Percentiles rank a stretch among this genome's conserved stretches.
phyloP scores from a whole-genome alignment of 2,113 vertebrate species.

The Ammodytes marinus region DNA sequence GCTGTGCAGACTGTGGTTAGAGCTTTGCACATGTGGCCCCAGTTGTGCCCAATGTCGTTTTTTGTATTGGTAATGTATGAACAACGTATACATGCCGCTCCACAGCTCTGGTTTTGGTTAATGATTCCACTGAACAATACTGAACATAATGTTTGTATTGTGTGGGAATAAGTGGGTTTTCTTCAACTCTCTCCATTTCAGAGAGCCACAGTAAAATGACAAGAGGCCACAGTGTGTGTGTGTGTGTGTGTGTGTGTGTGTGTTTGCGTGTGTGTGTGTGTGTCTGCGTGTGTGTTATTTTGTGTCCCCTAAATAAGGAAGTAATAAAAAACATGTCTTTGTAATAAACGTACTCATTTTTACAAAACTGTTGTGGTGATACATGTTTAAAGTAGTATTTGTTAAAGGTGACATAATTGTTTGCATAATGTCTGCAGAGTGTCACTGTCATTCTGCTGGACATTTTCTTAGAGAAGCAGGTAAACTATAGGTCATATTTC shows the following conservation, averaged over 20 bases:
- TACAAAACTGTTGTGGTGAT: background rate
- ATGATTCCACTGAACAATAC: background rate
- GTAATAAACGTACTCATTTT: slow-evolving; percentile 11
- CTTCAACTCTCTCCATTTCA: background rate
- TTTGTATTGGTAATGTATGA: background rate
- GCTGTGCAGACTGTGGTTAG: no score
- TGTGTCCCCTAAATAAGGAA: slow-evolving; percentile 23
- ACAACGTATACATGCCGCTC: background rate
- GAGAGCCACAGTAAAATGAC: background rate
- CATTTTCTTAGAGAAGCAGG: background rate
- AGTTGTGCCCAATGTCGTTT: background rate
- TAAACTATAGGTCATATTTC: background rate
- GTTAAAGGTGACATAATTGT: background rate
- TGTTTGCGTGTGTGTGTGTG: background rate
- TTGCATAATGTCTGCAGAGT: background rate
- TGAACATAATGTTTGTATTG: slow-evolving; percentile 1
- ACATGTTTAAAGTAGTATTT: background rate
- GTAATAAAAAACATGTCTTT: background rate
- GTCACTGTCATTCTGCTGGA: background rate
- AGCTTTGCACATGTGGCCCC: no score
- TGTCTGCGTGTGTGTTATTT: background rate
- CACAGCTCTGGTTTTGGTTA: background rate
- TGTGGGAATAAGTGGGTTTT: background rate
- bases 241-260: background rate
- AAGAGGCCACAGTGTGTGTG: background rate